Conservation (phyloP, 2,888 invertebrate genomes). For the Hypolimnas misippus region DNA sequence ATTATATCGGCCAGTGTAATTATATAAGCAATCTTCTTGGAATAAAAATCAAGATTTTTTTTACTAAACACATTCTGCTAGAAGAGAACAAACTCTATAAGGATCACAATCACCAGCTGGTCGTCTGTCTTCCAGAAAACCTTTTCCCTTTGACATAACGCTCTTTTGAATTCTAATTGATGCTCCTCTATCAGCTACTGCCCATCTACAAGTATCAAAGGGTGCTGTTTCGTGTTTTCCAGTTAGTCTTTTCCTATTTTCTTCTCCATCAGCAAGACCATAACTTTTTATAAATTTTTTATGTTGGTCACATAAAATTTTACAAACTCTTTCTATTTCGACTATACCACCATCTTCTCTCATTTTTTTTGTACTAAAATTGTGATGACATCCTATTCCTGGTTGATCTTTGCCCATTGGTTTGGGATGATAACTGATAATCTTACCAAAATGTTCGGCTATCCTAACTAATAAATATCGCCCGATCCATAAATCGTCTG, state of each 20-base stretch:
- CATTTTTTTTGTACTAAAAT: slow-evolving; percentile 95
- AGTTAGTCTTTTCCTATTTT: slow-evolving; percentile 96
- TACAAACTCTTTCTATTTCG: slow-evolving; percentile 95
- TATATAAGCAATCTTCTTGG: background rate
- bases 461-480: slow-evolving; percentile 92
- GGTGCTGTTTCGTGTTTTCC: slow-evolving; percentile 97
- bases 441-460: slow-evolving; percentile 92
- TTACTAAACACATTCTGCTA: slow-evolving; percentile 57
- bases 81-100: slow-evolving; percentile 85
- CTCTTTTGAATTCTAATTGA: slow-evolving; percentile 96
- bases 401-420: slow-evolving; percentile 93
- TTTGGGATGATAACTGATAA: slow-evolving; percentile 88
- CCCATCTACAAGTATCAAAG: slow-evolving; percentile 94
- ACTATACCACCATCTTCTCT: slow-evolving; percentile 87
- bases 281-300: slow-evolving; percentile 94
- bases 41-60: background rate
- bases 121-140: slow-evolving; percentile 96
- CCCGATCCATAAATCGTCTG: slow-evolving; percentile 94
- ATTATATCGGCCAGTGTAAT: slow-evolving; percentile 22
- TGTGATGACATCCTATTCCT: slow-evolving; percentile 94
- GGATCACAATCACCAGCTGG: slow-evolving; percentile 97
- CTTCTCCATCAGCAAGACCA: slow-evolving; percentile 92
- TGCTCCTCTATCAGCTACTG: slow-evolving; percentile 95
- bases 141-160: slow-evolving; percentile 92
- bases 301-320: slow-evolving; percentile 79